These are phyloP conservation scores for Hirtodrosophila confusa DNA, from an alignment of 2,888 invertebrate genomes.

Conservation along the genomic window DNA sequence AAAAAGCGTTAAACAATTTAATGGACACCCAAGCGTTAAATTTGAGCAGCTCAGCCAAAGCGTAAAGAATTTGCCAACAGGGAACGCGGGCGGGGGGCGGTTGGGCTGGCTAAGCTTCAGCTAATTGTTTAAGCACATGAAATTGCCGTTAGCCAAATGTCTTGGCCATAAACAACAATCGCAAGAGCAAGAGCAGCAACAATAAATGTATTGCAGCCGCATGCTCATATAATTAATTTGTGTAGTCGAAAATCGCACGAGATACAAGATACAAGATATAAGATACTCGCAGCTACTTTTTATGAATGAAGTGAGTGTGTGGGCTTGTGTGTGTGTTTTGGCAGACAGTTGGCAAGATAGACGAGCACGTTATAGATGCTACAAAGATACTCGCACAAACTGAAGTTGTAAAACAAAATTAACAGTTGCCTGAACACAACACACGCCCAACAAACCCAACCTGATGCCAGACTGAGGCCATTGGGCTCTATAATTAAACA, in stretches of 20 bases:
- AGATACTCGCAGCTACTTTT: conserved; percentile 29
- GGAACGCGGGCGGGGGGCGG: not conserved
- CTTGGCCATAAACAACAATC: conserved; percentile 44
- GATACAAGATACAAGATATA: conserved; percentile 32
- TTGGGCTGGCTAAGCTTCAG: conserved; percentile 1
- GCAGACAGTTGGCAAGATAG: conserved; percentile 65
- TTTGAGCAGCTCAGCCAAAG: conserved; percentile 49
- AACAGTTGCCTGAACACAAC: conserved; percentile 74
- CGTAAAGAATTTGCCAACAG: conserved; percentile 30
- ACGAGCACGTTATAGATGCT: conserved; percentile 65
- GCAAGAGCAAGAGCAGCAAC: conserved; percentile 26
- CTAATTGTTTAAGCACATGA: conserved; percentile 60
- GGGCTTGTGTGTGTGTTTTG: conserved; percentile 26
- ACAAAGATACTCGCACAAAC: conserved; percentile 37
- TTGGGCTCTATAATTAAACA: conserved; percentile 67
- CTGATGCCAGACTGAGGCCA: conserved; percentile 39
- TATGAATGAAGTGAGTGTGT: conserved; percentile 61
- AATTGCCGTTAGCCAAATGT: conserved; percentile 59
- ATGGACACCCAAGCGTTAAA: conserved; percentile 50
- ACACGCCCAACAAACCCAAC: conserved; percentile 49
- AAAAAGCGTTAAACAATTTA: conserved; percentile 45
- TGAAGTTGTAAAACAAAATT: conserved; percentile 74
- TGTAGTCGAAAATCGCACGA: conserved; percentile 53
- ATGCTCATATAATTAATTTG: conserved; percentile 55
- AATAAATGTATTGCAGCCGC: conserved; percentile 24